phyloP scores from a whole-genome alignment of 2,888 invertebrate species.

The Adineta ricciae region DNA sequence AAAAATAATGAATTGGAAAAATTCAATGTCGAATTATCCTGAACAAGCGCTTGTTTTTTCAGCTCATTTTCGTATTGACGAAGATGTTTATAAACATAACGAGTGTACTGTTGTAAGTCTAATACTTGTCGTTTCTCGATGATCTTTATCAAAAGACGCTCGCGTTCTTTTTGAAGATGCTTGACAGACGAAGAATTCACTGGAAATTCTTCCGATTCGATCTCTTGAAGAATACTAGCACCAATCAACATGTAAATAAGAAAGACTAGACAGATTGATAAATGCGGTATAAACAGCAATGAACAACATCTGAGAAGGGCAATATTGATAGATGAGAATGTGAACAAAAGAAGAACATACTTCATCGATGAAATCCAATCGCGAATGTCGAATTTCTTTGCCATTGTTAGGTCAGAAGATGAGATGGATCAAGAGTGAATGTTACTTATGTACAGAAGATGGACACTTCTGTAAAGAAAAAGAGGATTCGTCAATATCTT shows the following conservation, averaged over 20 bases:
- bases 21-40: slow-evolving; percentile 7
- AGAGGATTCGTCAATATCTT: no score
- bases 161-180: neutral
- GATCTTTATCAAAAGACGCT: neutral
- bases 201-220: neutral
- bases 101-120: neutral
- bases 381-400: slow-evolving; percentile 5
- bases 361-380: neutral
- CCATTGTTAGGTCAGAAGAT: no score
- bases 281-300: neutral
- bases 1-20: slow-evolving; percentile 23
- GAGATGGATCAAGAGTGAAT: no score
- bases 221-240: slow-evolving; percentile 7
- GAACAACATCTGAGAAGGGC: neutral
- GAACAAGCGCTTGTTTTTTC: neutral
- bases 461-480: no score
- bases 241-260: neutral
- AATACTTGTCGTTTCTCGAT: neutral
- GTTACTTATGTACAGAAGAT: no score
- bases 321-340: neutral
- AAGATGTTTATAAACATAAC: neutral
- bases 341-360: neutral
- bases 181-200: neutral
- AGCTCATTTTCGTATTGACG: neutral
- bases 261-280: neutral